A percentile compares a stretch with the other conserved stretches of the same genome.
These are phyloP conservation scores for Blennius ocellaris DNA, from an alignment of 2,113 vertebrate species.

Conservation along the genomic window DNA sequence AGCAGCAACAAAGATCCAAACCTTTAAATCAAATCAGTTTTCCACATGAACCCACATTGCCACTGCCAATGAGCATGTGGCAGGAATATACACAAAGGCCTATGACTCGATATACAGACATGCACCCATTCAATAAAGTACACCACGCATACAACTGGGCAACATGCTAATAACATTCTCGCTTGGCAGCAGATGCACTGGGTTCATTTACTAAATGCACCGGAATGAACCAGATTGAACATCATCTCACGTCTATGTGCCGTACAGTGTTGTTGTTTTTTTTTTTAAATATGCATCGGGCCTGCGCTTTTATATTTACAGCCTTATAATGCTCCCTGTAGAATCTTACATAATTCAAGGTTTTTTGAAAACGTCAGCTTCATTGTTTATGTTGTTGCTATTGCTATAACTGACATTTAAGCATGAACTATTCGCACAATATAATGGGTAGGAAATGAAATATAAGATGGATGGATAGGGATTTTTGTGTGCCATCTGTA, in stretches of 20 bases:
- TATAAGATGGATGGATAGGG: conserved; percentile 35
- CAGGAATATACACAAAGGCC: no score
- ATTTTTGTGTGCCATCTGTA: conserved; percentile 60
- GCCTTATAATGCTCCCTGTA: not conserved
- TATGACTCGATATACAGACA: no score
- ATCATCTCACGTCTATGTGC: not conserved
- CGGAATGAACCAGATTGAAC: conserved; percentile 11
- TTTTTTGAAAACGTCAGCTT: not conserved
- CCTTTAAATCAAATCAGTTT: not conserved
- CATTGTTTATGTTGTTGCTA: not conserved
- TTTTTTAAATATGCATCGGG: no score
- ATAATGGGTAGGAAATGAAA: conserved; percentile 18
- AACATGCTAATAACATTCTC: conserved; percentile 26
- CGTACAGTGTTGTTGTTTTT: not conserved
- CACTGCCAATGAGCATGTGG: no score
- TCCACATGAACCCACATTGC: no score
- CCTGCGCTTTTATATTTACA: not conserved
- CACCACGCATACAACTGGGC: not conserved
- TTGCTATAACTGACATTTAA: not conserved
- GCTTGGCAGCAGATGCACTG: conserved; percentile 2
- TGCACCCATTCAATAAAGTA: no score
- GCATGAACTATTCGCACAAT: not conserved
- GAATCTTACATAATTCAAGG: conserved; percentile 36
- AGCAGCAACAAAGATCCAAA: not conserved
- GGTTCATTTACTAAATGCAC: conserved; percentile 17